These are phyloP conservation scores for Cryptomyrus ogoouensis DNA, from an alignment of 2,113 vertebrate genomes.

Conservation along the genomic window DNA sequence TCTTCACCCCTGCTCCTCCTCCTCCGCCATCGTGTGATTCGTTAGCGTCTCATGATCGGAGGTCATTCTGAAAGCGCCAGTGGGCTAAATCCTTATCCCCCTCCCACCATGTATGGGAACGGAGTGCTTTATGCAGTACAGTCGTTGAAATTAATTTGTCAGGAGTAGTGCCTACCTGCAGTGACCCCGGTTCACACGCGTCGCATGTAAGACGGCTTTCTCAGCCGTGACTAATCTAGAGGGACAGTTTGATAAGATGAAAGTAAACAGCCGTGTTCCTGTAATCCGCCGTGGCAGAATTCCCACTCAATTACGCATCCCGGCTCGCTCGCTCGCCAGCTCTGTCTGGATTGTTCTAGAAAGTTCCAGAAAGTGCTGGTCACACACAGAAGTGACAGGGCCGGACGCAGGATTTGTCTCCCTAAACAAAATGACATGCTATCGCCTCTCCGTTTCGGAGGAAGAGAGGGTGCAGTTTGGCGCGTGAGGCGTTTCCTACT, in stretches of 20 bases:
- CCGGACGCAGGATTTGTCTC: background rate
- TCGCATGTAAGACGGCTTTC: background rate
- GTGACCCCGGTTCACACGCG: background rate
- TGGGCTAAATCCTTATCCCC: background rate
- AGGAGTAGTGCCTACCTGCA: background rate
- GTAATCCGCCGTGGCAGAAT: background rate
- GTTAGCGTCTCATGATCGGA: background rate
- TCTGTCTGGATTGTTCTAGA: background rate
- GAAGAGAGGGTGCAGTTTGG: background rate
- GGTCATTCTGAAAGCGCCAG: background rate
- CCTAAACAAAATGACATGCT: background rate
- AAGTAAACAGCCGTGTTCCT: constrained; percentile 9
- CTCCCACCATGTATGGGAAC: background rate
- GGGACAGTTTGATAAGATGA: background rate
- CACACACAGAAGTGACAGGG: too few species aligned
- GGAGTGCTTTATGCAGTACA: background rate
- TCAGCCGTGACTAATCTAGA: constrained; percentile 3
- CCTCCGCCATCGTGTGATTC: background rate
- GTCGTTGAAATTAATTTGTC: constrained; percentile 8
- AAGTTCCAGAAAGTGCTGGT: background rate
- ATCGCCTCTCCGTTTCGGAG: background rate
- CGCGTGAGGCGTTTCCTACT: background rate
- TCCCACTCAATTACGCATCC: background rate
- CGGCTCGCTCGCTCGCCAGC: background rate
- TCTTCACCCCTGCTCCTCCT: background rate